These are phyloP conservation scores for Achroia grisella DNA, from an alignment of 1,140 invertebrate species.

Conservation along the genomic window DNA sequence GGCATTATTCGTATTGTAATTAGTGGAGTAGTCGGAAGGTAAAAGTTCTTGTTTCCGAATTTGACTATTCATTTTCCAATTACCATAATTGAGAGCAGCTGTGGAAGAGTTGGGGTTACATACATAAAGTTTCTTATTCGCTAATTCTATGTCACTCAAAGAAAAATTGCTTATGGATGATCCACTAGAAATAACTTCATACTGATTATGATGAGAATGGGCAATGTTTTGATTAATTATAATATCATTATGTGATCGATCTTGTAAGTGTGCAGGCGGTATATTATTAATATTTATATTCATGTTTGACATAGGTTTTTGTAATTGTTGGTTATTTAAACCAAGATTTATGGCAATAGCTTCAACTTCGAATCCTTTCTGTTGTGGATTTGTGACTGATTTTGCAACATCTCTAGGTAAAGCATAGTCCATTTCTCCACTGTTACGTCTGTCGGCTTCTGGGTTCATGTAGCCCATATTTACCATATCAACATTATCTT, in stretches of 20 bases:
- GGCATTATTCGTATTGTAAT: conserved; percentile 31
- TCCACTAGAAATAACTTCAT: conserved; percentile 30
- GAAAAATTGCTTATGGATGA: conserved; percentile 47
- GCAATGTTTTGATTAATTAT: conserved; percentile 43
- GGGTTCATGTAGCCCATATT: conserved; percentile 66
- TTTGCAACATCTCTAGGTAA: conserved; percentile 27
- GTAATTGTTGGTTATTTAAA: conserved; percentile 41
- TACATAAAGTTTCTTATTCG: conserved; percentile 58
- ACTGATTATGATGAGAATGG: conserved; percentile 50
- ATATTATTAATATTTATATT: conserved; percentile 32
- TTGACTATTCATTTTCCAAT: conserved; percentile 54
- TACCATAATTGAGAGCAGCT: conserved; percentile 51
- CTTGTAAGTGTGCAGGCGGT: conserved; percentile 48
- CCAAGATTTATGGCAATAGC: conserved; percentile 56
- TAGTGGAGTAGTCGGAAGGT: conserved; percentile 49
- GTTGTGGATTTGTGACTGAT: conserved; percentile 23
- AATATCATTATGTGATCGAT: conserved; percentile 35
- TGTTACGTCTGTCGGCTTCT: conserved; percentile 34
- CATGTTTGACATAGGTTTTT: conserved; percentile 38
- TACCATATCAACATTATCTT: conserved; percentile 63
- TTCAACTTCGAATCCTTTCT: conserved; percentile 51
- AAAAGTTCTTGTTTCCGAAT: conserved; percentile 45
- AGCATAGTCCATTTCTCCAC: conserved; percentile 29
- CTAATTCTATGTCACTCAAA: conserved; percentile 54
- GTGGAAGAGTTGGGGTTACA: conserved; percentile 30